These are phyloP conservation scores for Rhorus exstirpatorius DNA, from an alignment of 2,888 invertebrate genomes.

Conservation along the genomic window DNA sequence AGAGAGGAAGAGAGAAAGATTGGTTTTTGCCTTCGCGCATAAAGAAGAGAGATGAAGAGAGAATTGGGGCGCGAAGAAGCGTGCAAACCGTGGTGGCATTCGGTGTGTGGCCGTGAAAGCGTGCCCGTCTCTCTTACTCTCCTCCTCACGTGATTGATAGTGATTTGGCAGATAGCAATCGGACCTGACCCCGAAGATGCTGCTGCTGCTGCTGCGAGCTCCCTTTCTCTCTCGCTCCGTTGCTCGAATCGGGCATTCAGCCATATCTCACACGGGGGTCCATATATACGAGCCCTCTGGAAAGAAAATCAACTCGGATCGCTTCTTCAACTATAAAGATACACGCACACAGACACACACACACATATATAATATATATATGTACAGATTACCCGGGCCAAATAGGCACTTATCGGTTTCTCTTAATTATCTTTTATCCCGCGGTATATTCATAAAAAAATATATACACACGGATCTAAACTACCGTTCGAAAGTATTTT, in stretches of 20 bases:
- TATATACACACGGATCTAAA: not conserved
- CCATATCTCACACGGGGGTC: constrained; percentile 50
- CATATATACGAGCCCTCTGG: constrained; percentile 41
- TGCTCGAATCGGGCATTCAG: constrained; percentile 54
- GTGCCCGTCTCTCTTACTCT: constrained; percentile 37
- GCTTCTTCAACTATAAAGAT: constrained; percentile 31
- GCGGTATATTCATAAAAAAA: not conserved
- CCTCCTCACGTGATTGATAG: constrained; percentile 80
- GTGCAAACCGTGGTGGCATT: constrained; percentile 71
- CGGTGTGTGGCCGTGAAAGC: constrained; percentile 73
- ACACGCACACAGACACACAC: not conserved
- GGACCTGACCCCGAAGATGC: constrained; percentile 76
- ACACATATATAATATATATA: constrained; percentile 13
- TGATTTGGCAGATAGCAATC: constrained; percentile 83
- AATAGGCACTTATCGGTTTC: constrained; percentile 64
- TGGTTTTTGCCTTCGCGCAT: constrained; percentile 8
- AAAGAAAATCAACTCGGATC: constrained; percentile 55
- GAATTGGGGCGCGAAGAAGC: constrained; percentile 52
- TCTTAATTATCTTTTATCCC: constrained; percentile 60
- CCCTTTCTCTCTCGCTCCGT: constrained; percentile 32
- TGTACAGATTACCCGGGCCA: constrained; percentile 8
- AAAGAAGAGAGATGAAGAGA: constrained; percentile 1
- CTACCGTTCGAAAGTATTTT: constrained; percentile 20
- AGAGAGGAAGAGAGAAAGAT: constrained; percentile 14
- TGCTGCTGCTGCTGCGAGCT: constrained; percentile 37